phyloP scores from a whole-genome alignment of 2,113 vertebrate genomes.

The Coregonus clupeaformis region DNA sequence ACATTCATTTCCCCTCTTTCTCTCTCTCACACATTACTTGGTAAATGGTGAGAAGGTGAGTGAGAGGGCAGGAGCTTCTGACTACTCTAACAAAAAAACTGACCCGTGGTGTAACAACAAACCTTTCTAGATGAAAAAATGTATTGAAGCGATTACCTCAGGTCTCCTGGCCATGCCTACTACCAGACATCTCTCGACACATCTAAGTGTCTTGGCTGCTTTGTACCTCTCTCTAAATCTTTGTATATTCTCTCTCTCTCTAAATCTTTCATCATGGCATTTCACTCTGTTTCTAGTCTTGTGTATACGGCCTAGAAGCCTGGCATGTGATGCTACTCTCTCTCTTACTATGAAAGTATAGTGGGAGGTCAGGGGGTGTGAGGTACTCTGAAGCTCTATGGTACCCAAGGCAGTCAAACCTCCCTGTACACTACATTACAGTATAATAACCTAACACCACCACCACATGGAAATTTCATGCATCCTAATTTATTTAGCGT shows the following conservation, averaged over 20 bases:
- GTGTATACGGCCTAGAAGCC: no score
- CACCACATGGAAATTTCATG: background rate
- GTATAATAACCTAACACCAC: background rate
- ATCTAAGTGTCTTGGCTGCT: no score
- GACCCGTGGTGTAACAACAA: no score
- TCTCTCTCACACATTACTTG: slow-evolving; percentile 17
- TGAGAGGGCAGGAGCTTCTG: slow-evolving; percentile 27
- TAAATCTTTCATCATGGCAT: no score
- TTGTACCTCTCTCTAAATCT: no score
- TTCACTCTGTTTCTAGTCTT: no score
- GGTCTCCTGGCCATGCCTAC: no score
- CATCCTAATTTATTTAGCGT: background rate
- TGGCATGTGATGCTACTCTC: no score
- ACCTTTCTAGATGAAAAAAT: no score
- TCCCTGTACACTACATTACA: slow-evolving; percentile 17
- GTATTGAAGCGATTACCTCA: no score
- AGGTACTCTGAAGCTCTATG: slow-evolving; percentile 44
- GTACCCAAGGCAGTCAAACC: slow-evolving; percentile 54
- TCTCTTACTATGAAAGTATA: slow-evolving; percentile 21
- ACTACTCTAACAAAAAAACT: background rate
- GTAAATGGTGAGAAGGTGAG: background rate
- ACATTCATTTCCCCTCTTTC: background rate
- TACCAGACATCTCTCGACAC: no score
- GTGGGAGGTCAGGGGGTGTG: slow-evolving; percentile 59
- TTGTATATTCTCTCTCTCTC: no score